Conservation (phyloP, 2,113 vertebrate species). For the Furnarius figulus region DNA sequence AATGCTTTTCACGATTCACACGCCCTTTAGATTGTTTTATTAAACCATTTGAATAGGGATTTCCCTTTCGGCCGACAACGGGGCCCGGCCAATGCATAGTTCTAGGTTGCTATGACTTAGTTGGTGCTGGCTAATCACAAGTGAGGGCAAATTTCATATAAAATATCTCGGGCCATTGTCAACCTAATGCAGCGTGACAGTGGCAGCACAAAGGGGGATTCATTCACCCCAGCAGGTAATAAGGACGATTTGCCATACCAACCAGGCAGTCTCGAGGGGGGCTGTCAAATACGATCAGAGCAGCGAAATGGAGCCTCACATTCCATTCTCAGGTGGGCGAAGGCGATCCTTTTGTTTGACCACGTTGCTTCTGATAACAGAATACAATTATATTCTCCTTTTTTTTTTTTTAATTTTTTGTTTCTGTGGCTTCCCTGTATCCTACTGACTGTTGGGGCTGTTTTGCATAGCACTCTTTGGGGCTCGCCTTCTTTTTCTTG, state of each 20-base stretch:
- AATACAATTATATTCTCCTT: slow-evolving; percentile 39
- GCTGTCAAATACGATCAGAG: slow-evolving; percentile 75
- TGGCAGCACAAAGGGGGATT: slow-evolving; percentile 93
- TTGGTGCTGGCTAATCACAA: slow-evolving; percentile 96
- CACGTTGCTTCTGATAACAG: slow-evolving; percentile 68
- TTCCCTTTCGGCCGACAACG: slow-evolving; percentile 91
- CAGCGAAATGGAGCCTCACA: slow-evolving; percentile 69
- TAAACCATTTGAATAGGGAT: slow-evolving; percentile 96
- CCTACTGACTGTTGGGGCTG: neutral
- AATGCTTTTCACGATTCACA: slow-evolving; percentile 98
- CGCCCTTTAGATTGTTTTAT: slow-evolving; percentile 99
- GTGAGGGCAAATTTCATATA: slow-evolving; percentile 98
- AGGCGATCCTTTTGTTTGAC: slow-evolving; percentile 67
- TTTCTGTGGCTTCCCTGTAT: neutral
- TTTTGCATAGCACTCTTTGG: neutral
- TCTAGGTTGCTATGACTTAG: slow-evolving; percentile 99
- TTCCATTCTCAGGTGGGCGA: slow-evolving; percentile 84
- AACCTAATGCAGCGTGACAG: slow-evolving; percentile 92
- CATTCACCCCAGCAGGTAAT: slow-evolving; percentile 94
- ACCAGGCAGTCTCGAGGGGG: slow-evolving; percentile 77
- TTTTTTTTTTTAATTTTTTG: neutral
- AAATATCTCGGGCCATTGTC: slow-evolving; percentile 95
- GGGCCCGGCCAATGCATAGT: slow-evolving; percentile 92
- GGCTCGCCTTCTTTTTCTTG: neutral
- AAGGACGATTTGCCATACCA: slow-evolving; percentile 87